Conservation (phyloP, 1,140 invertebrate genomes). For the Drosophila ogumai region DNA sequence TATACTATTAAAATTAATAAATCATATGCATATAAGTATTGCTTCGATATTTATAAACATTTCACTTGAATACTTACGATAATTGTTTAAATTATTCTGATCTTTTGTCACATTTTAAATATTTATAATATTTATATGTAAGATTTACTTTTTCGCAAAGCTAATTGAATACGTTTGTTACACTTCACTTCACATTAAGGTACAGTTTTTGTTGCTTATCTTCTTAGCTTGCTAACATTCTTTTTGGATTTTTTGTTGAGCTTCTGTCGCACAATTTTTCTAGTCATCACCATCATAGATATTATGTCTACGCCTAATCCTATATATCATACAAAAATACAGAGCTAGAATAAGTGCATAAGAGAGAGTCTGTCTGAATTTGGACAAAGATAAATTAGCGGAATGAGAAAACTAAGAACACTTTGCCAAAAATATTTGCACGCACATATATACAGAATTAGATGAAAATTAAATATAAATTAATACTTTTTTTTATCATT, state of each 20-base stretch:
- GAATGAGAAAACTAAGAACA: slow-evolving; percentile 50
- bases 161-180: slow-evolving; percentile 74
- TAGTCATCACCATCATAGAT: slow-evolving; percentile 25
- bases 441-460: slow-evolving; percentile 40
- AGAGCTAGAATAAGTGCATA: slow-evolving; percentile 24
- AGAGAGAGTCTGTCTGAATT: slow-evolving; percentile 11
- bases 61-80: slow-evolving; percentile 31
- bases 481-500: slow-evolving; percentile 72
- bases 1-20: slow-evolving; percentile 2
- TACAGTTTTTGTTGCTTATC: slow-evolving; percentile 63
- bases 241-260: slow-evolving; percentile 74
- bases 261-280: slow-evolving; percentile 51
- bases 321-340: slow-evolving; percentile 35
- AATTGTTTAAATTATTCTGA: slow-evolving; percentile 14
- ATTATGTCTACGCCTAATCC: slow-evolving; percentile 22
- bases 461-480: slow-evolving; percentile 33
- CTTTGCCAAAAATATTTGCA: slow-evolving; percentile 11
- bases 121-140: slow-evolving; percentile 42
- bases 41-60: slow-evolving; percentile 19
- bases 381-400: slow-evolving; percentile 38
- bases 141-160: slow-evolving; percentile 55
- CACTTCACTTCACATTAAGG: slow-evolving; percentile 60
- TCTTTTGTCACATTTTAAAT: slow-evolving; percentile 30
- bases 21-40: slow-evolving; percentile 13
- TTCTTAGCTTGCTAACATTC: slow-evolving; percentile 20